Evolutionary conservation across 2,797 vertebrate species (phyloP).

Genomic region (Neopelma chrysocephalum): DNA sequence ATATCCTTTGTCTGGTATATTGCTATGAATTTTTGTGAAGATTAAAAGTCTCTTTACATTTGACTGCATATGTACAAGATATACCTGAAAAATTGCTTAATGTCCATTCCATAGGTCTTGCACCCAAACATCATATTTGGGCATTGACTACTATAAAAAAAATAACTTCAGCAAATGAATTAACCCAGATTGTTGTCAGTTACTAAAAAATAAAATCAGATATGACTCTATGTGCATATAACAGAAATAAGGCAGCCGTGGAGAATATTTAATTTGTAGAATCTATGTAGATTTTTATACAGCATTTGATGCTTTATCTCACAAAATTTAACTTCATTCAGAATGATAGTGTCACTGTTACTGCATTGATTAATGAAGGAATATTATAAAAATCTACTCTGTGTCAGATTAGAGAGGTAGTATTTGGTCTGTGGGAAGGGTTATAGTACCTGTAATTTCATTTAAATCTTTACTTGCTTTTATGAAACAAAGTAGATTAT

Average conservation of each 20-base stretch:
- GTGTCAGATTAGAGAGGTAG: background rate
- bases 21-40: background rate
- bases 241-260: background rate
- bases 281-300: background rate
- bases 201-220: background rate
- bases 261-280: background rate
- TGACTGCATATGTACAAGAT: background rate
- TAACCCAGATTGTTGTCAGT: background rate
- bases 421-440: background rate
- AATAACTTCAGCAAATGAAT: background rate
- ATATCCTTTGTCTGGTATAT: background rate
- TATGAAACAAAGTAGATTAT: background rate
- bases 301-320: background rate
- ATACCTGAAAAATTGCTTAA: background rate
- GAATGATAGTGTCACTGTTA: background rate
- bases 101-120: background rate
- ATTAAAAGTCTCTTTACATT: background rate
- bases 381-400: background rate
- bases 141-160: background rate
- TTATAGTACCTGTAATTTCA: background rate
- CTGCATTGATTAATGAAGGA: background rate
- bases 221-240: background rate
- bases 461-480: background rate
- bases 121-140: background rate
- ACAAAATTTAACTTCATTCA: background rate